These are phyloP conservation scores for Lepidochrysops patricia DNA, from an alignment of 2,888 invertebrate genomes.

Conservation along the genomic window DNA sequence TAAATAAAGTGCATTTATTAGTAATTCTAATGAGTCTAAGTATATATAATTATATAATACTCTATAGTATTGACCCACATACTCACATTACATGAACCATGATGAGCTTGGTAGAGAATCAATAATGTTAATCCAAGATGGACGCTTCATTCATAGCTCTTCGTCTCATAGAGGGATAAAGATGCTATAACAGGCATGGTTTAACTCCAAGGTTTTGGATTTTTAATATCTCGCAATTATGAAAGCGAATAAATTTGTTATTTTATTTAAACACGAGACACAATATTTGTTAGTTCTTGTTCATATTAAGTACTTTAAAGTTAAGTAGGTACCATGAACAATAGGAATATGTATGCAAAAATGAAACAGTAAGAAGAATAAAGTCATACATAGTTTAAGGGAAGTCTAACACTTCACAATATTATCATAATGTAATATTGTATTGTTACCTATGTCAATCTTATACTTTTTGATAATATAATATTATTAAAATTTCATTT, in stretches of 20 bases:
- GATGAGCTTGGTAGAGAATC: slow-evolving; percentile 31
- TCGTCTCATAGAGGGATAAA: slow-evolving; percentile 25
- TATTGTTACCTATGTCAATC: slow-evolving; percentile 44
- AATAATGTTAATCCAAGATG: slow-evolving; percentile 60
- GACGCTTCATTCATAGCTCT: slow-evolving; percentile 41
- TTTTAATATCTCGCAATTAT: not conserved
- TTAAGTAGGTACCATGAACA: too few relatives aligned
- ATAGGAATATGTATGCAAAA: too few relatives aligned
- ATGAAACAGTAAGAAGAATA: not conserved
- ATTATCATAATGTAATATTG: slow-evolving; percentile 32
- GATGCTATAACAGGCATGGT: slow-evolving; percentile 24
- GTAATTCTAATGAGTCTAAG: not conserved
- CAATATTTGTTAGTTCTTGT: too few relatives aligned
- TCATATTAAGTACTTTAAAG: too few relatives aligned
- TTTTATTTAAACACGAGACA: too few relatives aligned
- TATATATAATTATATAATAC: not conserved
- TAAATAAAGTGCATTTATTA: slow-evolving; percentile 17
- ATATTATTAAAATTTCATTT: not conserved
- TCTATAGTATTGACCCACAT: not conserved
- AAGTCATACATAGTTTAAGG: not conserved
- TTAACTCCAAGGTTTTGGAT: not conserved
- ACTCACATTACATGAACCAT: not conserved
- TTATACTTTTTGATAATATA: slow-evolving; percentile 14
- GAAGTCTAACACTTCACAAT: not conserved
- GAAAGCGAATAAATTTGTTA: too few relatives aligned